A percentile compares a stretch with the other conserved stretches of the same genome.
phyloP scores from a whole-genome alignment of 2,113 vertebrate genomes.

The Esox niger region DNA sequence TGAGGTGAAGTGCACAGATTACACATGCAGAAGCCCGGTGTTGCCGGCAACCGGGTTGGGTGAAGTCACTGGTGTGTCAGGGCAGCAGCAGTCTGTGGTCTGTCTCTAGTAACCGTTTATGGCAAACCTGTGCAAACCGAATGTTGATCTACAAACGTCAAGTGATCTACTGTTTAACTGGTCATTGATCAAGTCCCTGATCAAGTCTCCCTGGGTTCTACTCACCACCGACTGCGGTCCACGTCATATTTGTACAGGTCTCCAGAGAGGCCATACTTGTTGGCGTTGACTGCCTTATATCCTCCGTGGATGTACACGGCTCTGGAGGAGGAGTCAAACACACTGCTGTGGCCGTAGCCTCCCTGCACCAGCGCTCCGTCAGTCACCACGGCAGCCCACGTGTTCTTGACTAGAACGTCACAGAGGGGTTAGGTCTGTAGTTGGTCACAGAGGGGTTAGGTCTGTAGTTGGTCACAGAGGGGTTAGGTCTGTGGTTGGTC shows the following conservation, averaged over 20 bases:
- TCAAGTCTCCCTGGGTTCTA: too few relatives aligned
- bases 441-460: neutral
- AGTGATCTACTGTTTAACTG: too few relatives aligned
- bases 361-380: slow-evolving; percentile 90
- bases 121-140: too few relatives aligned
- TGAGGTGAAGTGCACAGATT: too few relatives aligned
- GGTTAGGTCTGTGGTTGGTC: too few relatives aligned
- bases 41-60: too few relatives aligned
- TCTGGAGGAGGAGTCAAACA: slow-evolving; percentile 81
- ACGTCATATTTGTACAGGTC: slow-evolving; percentile 92
- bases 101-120: too few relatives aligned
- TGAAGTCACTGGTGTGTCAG: too few relatives aligned
- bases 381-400: slow-evolving; percentile 80
- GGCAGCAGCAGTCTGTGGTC: too few relatives aligned
- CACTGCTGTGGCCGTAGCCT: slow-evolving; percentile 95
- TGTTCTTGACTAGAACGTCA: slow-evolving; percentile 74
- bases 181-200: too few relatives aligned
- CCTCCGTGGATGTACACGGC: slow-evolving; percentile 91
- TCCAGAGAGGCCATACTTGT: slow-evolving; percentile 92
- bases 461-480: neutral
- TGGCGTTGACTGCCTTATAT: slow-evolving; percentile 96
- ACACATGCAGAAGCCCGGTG: too few relatives aligned
- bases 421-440: neutral
- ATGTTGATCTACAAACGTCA: too few relatives aligned
- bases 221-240: slow-evolving; percentile 84